Conservation (phyloP, 2,797 vertebrate genomes). For the Artibeus jamaicensis region DNA sequence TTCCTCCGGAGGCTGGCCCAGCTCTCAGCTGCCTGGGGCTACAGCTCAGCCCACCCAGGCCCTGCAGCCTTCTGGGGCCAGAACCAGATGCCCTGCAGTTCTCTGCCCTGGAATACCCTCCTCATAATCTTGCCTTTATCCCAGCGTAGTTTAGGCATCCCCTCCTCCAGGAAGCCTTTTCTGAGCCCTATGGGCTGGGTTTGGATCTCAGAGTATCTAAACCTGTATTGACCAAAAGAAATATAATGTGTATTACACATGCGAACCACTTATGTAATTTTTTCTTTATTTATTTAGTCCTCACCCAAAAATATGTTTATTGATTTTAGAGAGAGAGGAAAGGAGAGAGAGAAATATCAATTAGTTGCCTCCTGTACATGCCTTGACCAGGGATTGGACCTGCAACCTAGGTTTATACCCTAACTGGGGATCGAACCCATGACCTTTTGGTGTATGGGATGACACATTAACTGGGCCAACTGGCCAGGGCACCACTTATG, state of each 20-base stretch:
- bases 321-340: not conserved
- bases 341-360: not conserved
- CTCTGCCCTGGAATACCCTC: conserved; percentile 23
- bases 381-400: not conserved
- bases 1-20: conserved; percentile 43
- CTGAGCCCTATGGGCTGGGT: not conserved
- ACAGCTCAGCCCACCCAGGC: conserved; percentile 42
- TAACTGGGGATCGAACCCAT: too few species aligned
- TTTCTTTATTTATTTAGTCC: not conserved
- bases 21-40: conserved; percentile 23
- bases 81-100: conserved; percentile 4
- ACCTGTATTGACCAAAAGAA: not conserved
- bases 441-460: not conserved
- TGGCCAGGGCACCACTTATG: not conserved
- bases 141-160: not conserved
- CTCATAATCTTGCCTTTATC: not conserved
- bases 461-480: not conserved
- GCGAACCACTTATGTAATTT: not conserved
- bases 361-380: not conserved
- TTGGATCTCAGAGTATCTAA: not conserved
- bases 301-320: not conserved
- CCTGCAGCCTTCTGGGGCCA: not conserved
- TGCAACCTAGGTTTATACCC: not conserved
- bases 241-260: not conserved
- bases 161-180: conserved; percentile 10